Evolutionary conservation across 2,888 invertebrate species (phyloP), one percentile per base, ranked within the genome.

Genomic region (Ectemnius continuus): DNA sequence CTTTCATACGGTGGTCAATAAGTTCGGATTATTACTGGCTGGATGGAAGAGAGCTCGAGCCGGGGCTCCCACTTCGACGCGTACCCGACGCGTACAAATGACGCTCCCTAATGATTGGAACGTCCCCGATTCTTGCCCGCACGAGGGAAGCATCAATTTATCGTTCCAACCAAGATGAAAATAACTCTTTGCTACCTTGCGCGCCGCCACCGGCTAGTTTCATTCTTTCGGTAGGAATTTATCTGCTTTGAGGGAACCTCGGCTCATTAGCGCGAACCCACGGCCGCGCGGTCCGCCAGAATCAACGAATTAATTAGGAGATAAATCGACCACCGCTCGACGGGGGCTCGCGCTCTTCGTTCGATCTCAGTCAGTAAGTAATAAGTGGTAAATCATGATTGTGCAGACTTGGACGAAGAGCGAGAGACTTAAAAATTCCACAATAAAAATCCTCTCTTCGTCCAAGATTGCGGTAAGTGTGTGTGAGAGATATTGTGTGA

Each of bases 401-500:
- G 52, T 61, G 82, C 82, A 77, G 45, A 48, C 46, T 73, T 68
- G 74, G 57, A 69, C 80, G 65, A 78, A 70, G 80, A 76, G 74
- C 64, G n/a, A 14, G 13, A 11, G 2, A 5, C 0, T 4, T 47
- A 47, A 2, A 2, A 47, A 11, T 47, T 47, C 0, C 4, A 47
- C 11, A 18, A 57, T 4, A 46, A 58, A 45, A 1, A 11, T 36
- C 48, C 47, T 57, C 73, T 76, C 82, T 70, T 76, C 68, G 76
- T 77, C 58, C 81, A 62, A 82, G 65, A 67, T 59, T 78, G 67
- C 73, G 18, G 68, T 79, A 47, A 79, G 76, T 78, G 76, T 80
- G 79, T 79, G 74, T 65, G 56, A 75, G 20, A 72, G 60, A 65
- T 65, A 70, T 58, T 61, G 47, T 65, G 75, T 67, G 59, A 65